phyloP scores from a whole-genome alignment of 2,888 invertebrate species.

The Drosophila acutilabella region DNA sequence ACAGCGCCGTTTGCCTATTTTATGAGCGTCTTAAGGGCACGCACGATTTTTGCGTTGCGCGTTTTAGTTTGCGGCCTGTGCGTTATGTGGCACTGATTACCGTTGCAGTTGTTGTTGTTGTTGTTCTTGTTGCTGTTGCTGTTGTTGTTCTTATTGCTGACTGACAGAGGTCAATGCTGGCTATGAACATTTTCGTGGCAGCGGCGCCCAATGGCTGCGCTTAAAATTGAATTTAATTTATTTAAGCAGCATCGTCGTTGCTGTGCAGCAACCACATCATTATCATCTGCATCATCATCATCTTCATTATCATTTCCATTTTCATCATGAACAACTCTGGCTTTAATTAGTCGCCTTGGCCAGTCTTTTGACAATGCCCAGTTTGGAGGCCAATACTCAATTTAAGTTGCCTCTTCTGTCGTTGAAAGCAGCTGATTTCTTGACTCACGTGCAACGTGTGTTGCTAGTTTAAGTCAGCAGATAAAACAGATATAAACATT shows the following conservation, averaged over 20 bases:
- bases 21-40: slow-evolving; percentile 81
- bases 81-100: slow-evolving; percentile 80
- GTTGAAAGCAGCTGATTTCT: slow-evolving; percentile 1
- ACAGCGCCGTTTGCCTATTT: slow-evolving; percentile 74
- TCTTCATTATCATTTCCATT: slow-evolving; percentile 7
- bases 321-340: slow-evolving; percentile 4
- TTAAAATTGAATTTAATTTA: slow-evolving; percentile 76
- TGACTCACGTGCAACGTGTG: too few relatives aligned
- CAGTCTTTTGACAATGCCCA: slow-evolving; percentile 21
- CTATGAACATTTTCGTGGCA: slow-evolving; percentile 58
- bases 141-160: slow-evolving; percentile 28
- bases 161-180: slow-evolving; percentile 60
- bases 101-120: slow-evolving; percentile 59
- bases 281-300: slow-evolving; percentile 11
- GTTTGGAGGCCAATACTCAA: background rate
- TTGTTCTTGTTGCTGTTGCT: slow-evolving; percentile 14
- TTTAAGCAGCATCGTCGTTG: slow-evolving; percentile 53
- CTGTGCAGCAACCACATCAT: slow-evolving; percentile 23
- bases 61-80: slow-evolving; percentile 73
- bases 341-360: slow-evolving; percentile 31
- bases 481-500: too few relatives aligned
- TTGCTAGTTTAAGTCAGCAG: too few relatives aligned
- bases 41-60: slow-evolving; percentile 80
- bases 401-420: background rate
- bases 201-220: slow-evolving; percentile 58